Evolutionary conservation across 2,113 vertebrate genomes (phyloP), one percentile per base, ranked within the genome.

Genomic region (Pleuronectes platessa): DNA sequence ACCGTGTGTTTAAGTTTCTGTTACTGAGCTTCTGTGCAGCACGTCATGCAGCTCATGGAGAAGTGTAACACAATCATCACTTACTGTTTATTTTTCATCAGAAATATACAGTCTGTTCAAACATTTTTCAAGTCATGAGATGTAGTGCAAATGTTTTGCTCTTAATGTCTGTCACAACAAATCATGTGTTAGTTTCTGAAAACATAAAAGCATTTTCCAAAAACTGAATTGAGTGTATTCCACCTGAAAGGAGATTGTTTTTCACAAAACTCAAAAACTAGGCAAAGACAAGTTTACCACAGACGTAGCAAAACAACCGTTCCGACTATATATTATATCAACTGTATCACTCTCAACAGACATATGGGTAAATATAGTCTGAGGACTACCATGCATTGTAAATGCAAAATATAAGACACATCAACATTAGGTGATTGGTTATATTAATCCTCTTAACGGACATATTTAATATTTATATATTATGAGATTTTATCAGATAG

Each of bases 1-100:
- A 13, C 40, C 40, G 10, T 59, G 10, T 51, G 21, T 40, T 40
- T 20, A n/a, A 9, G 20, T 56, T 59, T 21, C 3, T 14, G 10
- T 59, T 53, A 14, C 20, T 20, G 24, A 61, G 51, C n/a, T 27
- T 31, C 17, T 37, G 31, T 42, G 53, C 53, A 56, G 55, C 55
- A 56, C 21, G 2, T 24, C 35, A 40, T 15, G 14, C 9, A 11
- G 40, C 3, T 11, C 24, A 21, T 21, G 17, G 31, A 72, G 4
- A 35, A 60, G 54, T 24, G 62, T 51, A 62, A 53, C 31, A 26
- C 13, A 78, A 27, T 56, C 0, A 64, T 64, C 6, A 71, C 18
- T 37, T 49, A 14, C 27, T 24, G 9, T 87, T 85, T 83, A 83
- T 89, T 89, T 79, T 67, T 72, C 18, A 71, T 65, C 2, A 54